Evolutionary conservation across 2,888 invertebrate species (phyloP), one percentile per base, ranked within the genome.

Genomic region (Xylota segnis): DNA sequence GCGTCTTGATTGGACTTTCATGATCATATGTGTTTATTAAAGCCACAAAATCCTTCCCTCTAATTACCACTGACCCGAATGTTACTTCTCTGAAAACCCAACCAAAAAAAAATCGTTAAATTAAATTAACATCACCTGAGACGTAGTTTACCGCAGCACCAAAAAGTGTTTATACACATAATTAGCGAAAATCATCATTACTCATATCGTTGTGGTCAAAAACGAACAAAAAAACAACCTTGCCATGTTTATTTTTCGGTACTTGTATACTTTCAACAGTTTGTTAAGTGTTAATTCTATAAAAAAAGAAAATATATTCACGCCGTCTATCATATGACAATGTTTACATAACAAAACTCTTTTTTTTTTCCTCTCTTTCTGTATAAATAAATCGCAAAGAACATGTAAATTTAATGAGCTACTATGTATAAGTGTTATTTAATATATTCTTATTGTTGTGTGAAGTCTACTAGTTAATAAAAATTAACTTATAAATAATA

Each of bases 351-450:
- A 43, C 7, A 10, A 6, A 40, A 43, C 3, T 18, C 16, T 16
- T 16, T 14, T 3, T 9, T 6, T 9, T 7, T 0, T n/a, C n/a
- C 1, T 54, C 32, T 29, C 14, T 54, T 54, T 14, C 6, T 12
- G 7, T 10, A 14, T 16, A 32, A 34, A 37, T 43, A 61, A 43
- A 61, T 43, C 27, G 6, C 4, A 27, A 43, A 27, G 59, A 61
- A 43, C 43, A 43, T 27, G 40, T 58, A 12, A 58, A 58, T 58
- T 58, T 34, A 58, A 34, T 18, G 34, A 58, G 14, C 12, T 0
- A 12, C 18, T 58, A 7, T n/a, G n/a, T n/a, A n/a, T 7, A 1
- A 61, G 23, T 61, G 59, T 40, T 66, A 40, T 54, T 68, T 23
- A 54, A 52, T 40, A 12, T 27, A 16, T 23, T 66, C 18, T 10